Base-by-base conservation (phyloP, 2,888 invertebrate species). In the Microctonus aethiopoides region DNA sequence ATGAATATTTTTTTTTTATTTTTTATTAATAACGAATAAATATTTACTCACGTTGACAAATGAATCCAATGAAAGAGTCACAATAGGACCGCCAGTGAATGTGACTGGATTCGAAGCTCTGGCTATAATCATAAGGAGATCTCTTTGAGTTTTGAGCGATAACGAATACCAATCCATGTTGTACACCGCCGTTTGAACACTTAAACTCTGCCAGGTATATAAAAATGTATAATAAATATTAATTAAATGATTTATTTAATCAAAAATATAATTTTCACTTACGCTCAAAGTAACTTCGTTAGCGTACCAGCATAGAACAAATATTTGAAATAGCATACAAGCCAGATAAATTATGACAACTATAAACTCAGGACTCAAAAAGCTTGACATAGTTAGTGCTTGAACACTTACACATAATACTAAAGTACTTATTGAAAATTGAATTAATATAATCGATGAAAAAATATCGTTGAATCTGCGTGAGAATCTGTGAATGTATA, bases 221-320 rank as follows among this genome's bases (percentile, higher is more conserved):
- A n/a, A n/a, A n/a, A n/a, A n/a, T n/a, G n/a, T n/a, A n/a, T n/a
- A n/a, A n/a, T n/a, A n/a, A n/a, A n/a, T 10, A n/a, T 10, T 63
- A 26, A 36, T 32, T 39, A 36, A 26, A 36, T 24, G 26, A 52
- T 46, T 2, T 13, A 13, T 22, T 52, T 57, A 29, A 26, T 20
- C 32, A 34, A 34, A 51, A 20, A 0, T 9, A 13, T 11, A 46
- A 34, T 65, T 46, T n/a, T n/a, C 36, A n/a, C 64, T 66, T 65
- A 79, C 80, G 77, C 78, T 70, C 29, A 76, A 59, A 16, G 73
- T 76, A 6, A 78, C 72, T 74, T 81, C 77, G 67, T 79, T 79
- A 59, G 81, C 82, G 26, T 78, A 79, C 77, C 77, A 81, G n/a
- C 81, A 81, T 24, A 77, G 77, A 4, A 79, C 62, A 65, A 78